Evolutionary conservation across 1,140 invertebrate species (phyloP).

Genomic region (Platyscapa corneri): DNA sequence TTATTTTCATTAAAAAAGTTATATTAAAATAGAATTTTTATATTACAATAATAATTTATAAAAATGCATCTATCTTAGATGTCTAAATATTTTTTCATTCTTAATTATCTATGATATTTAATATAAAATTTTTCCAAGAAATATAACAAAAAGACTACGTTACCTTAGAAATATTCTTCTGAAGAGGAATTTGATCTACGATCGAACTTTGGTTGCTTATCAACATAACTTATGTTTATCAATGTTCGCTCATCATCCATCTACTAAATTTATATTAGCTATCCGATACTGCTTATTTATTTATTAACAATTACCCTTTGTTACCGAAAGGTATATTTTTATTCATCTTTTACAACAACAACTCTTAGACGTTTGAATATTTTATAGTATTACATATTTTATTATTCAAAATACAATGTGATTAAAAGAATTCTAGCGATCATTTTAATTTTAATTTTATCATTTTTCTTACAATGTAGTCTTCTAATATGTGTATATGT

Average conservation of each 20-base stretch:
- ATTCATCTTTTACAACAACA: not conserved
- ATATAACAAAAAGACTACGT: too few species aligned
- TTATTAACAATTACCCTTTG: not conserved
- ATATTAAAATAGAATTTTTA: not conserved
- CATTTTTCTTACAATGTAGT: too few species aligned
- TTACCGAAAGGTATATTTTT: not conserved
- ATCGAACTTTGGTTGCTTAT: not conserved
- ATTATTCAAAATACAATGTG: too few species aligned
- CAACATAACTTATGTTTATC: slow-evolving; percentile 5
- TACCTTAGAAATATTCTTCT: not conserved
- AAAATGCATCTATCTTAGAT: not conserved
- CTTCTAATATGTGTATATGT: too few species aligned
- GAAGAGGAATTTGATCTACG: not conserved
- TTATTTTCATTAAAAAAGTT: too few species aligned
- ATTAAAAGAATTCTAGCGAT: too few species aligned
- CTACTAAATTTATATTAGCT: not conserved
- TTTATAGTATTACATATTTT: too few species aligned
- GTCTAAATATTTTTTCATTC: not conserved
- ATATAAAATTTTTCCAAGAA: not conserved
- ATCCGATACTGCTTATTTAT: not conserved
- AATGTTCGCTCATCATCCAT: not conserved
- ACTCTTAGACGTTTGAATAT: too few species aligned
- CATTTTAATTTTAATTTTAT: too few species aligned
- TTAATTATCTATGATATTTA: not conserved
- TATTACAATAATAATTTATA: not conserved